Evolutionary conservation across 2,797 vertebrate genomes (phyloP).

Genomic region (Gymnothorax javanicus): DNA sequence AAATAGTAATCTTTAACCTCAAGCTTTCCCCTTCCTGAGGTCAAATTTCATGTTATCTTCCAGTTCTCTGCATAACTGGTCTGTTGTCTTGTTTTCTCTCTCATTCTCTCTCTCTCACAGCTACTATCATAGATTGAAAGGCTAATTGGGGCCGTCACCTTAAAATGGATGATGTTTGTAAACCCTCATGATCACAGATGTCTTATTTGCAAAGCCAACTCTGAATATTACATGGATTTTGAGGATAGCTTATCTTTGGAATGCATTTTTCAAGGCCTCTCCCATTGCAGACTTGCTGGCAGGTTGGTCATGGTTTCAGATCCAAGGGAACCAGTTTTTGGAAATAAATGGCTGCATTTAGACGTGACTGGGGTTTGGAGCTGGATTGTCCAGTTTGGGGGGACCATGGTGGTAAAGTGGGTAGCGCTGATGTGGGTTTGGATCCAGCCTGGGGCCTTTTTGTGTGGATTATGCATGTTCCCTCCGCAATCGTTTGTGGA

Average conservation of each 20-base stretch:
- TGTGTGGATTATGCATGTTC: too few species aligned
- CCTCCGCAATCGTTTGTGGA: too few species aligned
- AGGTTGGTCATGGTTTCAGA: constrained; percentile 29
- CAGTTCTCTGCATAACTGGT: too few species aligned
- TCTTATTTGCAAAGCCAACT: not conserved
- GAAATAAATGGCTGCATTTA: constrained; percentile 39
- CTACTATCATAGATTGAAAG: not conserved
- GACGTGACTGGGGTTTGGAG: constrained; percentile 41
- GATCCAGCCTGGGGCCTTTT: too few species aligned
- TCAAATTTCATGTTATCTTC: not conserved
- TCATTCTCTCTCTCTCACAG: not conserved
- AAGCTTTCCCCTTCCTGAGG: not conserved
- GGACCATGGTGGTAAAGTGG: too few species aligned
- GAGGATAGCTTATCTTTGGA: constrained; percentile 24
- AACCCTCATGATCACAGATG: not conserved
- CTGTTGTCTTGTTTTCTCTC: not conserved
- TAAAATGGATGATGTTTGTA: not conserved
- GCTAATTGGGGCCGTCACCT: not conserved
- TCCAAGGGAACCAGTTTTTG: constrained; percentile 41
- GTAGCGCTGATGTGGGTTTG: too few species aligned
- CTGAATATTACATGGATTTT: not conserved
- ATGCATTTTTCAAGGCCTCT: constrained; percentile 24
- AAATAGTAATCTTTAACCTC: not conserved
- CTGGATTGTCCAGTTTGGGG: not conserved
- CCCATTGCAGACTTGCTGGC: constrained; percentile 32